phyloP scores from a whole-genome alignment of 2,888 invertebrate genomes.

The Stegana nigrithorax region DNA sequence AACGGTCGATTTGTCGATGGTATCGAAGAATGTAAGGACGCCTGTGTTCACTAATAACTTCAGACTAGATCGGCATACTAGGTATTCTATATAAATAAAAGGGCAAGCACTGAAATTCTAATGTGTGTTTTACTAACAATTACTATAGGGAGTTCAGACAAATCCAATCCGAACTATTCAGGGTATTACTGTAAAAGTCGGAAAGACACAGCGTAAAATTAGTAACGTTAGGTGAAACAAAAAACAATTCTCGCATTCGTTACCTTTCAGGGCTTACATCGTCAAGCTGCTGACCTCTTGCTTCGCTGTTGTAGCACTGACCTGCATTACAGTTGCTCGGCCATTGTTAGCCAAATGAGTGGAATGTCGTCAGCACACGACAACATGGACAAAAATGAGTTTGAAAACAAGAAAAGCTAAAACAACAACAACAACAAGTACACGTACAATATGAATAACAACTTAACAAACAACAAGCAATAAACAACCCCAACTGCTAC shows the following conservation, averaged over 20 bases:
- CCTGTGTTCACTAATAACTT: too few relatives aligned
- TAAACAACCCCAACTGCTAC: conserved; percentile 21
- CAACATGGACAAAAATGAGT: conserved; percentile 1
- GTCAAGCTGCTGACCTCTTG: neutral
- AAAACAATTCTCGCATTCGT: too few relatives aligned
- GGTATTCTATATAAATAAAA: too few relatives aligned
- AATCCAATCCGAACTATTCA: neutral
- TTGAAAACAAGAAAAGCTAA: conserved; percentile 7
- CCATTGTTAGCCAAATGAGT: conserved; percentile 12
- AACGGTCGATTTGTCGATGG: too few relatives aligned
- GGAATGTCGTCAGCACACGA: conserved; percentile 7
- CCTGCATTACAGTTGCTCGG: neutral
- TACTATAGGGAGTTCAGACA: too few relatives aligned
- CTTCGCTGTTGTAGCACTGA: neutral
- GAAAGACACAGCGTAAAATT: too few relatives aligned
- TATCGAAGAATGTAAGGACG: too few relatives aligned
- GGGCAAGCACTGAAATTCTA: too few relatives aligned
- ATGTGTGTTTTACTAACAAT: too few relatives aligned
- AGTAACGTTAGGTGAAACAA: too few relatives aligned
- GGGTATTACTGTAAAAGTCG: too few relatives aligned
- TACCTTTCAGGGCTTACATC: neutral
- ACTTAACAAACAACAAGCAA: neutral
- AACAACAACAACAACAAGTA: neutral
- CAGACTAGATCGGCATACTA: too few relatives aligned
- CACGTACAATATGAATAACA: neutral